Base-by-base conservation (phyloP, 1,140 invertebrate species). In the Listronotus oregonensis region DNA sequence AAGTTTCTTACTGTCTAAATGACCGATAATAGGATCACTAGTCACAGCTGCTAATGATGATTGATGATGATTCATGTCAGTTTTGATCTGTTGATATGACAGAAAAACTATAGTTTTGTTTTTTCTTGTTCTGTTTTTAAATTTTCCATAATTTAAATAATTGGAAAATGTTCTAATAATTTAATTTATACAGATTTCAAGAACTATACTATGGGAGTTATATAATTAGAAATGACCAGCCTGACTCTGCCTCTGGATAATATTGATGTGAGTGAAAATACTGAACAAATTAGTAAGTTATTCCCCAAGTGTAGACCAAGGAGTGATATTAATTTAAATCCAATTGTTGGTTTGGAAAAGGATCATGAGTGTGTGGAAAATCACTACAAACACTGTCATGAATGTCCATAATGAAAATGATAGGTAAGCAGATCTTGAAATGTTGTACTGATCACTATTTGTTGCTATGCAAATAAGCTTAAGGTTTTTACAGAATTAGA, bases 291-390 rank as follows among this genome's bases (percentile, higher is more conserved):
- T 80, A 90, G 87, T 72, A 85, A 88, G 77, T 84, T 92, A 67
- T 93, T 93, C 82, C 90, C 90, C 68, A 91, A 91, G 86, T 92
- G 90, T 81, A 84, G 90, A 69, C 89, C 89, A 64, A 83, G 86
- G 57, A 77, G 76, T 76, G 81, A 83, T 75, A 82, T 82, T 71
- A 86, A 84, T 78, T 81, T 86, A 79, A 86, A 86, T 80, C 81
- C 83, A 56, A 80, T 78, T 63, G 57, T 77, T 61, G 59, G 68
- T 43, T 71, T 71, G 58, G 75, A 64, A 67, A 72, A 71, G 57
- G 80, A 80, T 15, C 68, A 78, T 73, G 74, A 82, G 64, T 79
- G 78, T 60, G 78, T 74, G 73, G 74, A 75, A 43, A 76, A 74
- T 59, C 52, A 66, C 69, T 62, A 71, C 69, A 70, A 68, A 59